These are phyloP conservation scores for Mechanitis mazaeus DNA, from an alignment of 2,888 invertebrate genomes.

Conservation along the genomic window DNA sequence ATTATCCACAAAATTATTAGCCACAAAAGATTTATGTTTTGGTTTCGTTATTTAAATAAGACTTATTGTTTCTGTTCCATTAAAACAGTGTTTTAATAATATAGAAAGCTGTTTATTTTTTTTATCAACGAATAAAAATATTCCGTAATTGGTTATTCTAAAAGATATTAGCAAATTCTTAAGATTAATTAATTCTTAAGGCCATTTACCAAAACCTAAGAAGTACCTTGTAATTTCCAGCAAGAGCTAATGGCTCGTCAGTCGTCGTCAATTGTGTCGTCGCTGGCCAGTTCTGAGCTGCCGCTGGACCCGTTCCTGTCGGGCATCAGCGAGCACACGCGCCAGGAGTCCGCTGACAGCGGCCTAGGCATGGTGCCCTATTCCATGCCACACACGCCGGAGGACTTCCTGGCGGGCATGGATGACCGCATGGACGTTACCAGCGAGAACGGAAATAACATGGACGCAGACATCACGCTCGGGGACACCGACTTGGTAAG, in stretches of 20 bases:
- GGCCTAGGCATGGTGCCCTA: conserved; percentile 94
- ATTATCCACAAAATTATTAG: not conserved
- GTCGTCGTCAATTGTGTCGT: conserved; percentile 63
- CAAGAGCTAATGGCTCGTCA: conserved; percentile 85
- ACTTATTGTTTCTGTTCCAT: not conserved
- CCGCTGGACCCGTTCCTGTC: conserved; percentile 88
- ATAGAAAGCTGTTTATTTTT: too few species aligned
- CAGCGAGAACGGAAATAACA: conserved; percentile 83
- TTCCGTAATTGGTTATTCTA: too few species aligned
- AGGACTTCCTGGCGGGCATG: conserved; percentile 93
- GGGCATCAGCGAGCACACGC: conserved; percentile 89
- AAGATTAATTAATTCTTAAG: too few species aligned
- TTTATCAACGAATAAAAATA: too few species aligned
- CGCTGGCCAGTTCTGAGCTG: conserved; percentile 76
- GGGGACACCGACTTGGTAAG: conserved; percentile 94
- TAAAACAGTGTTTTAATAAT: not conserved
- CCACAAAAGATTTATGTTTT: not conserved
- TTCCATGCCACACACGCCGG: conserved; percentile 93
- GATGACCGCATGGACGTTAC: conserved; percentile 94
- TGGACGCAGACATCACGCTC: conserved; percentile 83
- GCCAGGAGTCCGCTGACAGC: conserved; percentile 96
- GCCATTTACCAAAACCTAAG: too few species aligned
- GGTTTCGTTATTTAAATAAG: too few species aligned
- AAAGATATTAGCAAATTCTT: too few species aligned
- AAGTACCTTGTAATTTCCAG: conserved; percentile 49